Base-by-base conservation (phyloP, 2,888 invertebrate species). In the Plebejus anna region DNA sequence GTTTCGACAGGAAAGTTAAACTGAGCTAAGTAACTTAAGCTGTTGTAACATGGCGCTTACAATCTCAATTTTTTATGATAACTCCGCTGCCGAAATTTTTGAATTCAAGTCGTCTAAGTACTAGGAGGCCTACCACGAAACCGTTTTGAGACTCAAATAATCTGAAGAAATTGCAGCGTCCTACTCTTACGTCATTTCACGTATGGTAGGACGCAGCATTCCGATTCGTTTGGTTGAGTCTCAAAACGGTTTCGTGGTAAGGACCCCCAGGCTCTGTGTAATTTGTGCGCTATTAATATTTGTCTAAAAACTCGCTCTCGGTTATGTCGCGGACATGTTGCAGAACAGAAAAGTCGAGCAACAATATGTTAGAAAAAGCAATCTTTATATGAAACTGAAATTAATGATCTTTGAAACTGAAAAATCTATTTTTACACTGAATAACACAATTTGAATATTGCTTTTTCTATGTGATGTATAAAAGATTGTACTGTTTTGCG, bases 351-450 rank as follows among this genome's bases (percentile, higher is more conserved):
- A n/a, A 59, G 66, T 61, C 28, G 7, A 6, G 22, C 9, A 61
- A 13, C 4, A 61, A 61, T 61, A 61, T 61, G 13, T 66, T 66
- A 66, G 66, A 66, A 32, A 66, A 66, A 66, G 16, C 32, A 66
- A 66, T 66, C 4, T 66, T 36, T 66, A 4, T 61, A 22, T 32
- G 22, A 22, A 22, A 22, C 22, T 22, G 22, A 32, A 2, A 32
- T 32, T 32, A 32, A 16, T 66, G 66, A 16, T 66, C 4, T 66
- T 32, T 66, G 13, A 66, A 66, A 36, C 32, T 22, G 32, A 36
- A 66, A 66, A 66, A 66, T 66, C 66, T 66, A 66, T 66, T 66
- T 36, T 66, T 66, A 66, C 66, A 66, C 66, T 32, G 32, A 66
- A 13, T 28, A 32, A 66, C 13, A 66, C 13, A 32, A 61, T 61